A percentile compares a stretch with the other conserved stretches of the same genome.
Evolutionary conservation across 2,113 vertebrate species (phyloP).

Genomic region (Condylura cristata): DNA sequence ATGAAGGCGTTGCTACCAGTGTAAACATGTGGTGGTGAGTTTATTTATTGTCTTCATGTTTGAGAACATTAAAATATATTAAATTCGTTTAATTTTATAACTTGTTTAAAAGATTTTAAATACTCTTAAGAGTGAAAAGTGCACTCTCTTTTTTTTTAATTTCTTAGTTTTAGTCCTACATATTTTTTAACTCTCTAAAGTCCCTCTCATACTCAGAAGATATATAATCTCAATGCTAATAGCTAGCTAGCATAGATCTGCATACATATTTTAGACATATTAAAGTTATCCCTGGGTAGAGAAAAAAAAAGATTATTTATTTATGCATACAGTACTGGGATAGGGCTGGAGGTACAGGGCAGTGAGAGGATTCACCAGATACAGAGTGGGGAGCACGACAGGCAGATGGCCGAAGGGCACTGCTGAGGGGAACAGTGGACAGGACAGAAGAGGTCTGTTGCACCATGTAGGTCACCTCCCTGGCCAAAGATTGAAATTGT

Average conservation of each 20-base stretch:
- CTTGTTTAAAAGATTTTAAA: neutral
- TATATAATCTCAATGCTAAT: neutral
- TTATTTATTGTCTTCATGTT: neutral
- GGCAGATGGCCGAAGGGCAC: too few relatives aligned
- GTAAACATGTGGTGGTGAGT: neutral
- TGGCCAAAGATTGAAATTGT: too few relatives aligned
- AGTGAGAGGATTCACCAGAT: too few relatives aligned
- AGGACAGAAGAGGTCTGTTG: too few relatives aligned
- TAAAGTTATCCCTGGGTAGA: neutral
- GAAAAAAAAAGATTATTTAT: too few relatives aligned
- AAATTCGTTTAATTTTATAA: neutral
- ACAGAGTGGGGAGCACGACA: too few relatives aligned
- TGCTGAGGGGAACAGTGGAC: too few relatives aligned
- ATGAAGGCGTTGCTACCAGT: neutral
- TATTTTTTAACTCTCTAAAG: neutral
- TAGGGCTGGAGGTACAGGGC: too few relatives aligned
- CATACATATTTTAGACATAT: neutral
- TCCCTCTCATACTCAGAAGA: neutral
- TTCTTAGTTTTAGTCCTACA: neutral
- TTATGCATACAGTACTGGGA: too few relatives aligned
- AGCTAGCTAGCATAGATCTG: neutral
- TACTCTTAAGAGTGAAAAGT: neutral
- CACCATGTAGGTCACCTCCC: too few relatives aligned
- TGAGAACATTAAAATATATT: neutral
- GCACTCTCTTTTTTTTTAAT: neutral